These are phyloP conservation scores for Parnassius smintheus DNA, from an alignment of 2,888 invertebrate species.

Conservation along the genomic window DNA sequence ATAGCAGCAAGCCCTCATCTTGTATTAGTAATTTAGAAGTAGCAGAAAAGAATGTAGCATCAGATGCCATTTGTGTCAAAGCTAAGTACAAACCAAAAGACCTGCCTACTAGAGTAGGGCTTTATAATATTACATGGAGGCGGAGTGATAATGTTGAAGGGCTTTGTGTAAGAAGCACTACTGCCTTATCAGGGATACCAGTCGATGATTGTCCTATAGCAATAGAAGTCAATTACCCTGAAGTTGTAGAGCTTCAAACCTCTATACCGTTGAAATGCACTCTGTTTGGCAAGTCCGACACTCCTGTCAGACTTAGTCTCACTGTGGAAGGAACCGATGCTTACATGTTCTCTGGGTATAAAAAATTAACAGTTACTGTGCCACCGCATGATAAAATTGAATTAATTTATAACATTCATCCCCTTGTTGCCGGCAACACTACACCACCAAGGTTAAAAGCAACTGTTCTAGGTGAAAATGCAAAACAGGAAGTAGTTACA, in stretches of 20 bases:
- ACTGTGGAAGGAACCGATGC: constrained; percentile 92
- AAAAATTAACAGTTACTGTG: constrained; percentile 85
- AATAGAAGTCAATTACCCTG: constrained; percentile 84
- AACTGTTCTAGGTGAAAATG: constrained; percentile 66
- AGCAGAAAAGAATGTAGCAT: constrained; percentile 64
- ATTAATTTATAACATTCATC: constrained; percentile 89
- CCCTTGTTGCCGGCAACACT: constrained; percentile 88
- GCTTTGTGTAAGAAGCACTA: constrained; percentile 76
- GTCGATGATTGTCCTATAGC: constrained; percentile 83
- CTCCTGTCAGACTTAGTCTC: constrained; percentile 86
- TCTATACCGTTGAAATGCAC: constrained; percentile 86
- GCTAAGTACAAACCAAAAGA: constrained; percentile 70
- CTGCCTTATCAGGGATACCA: constrained; percentile 77
- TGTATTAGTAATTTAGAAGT: constrained; percentile 65
- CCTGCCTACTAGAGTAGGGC: constrained; percentile 62
- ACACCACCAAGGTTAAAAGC: constrained; percentile 83
- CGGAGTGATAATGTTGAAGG: constrained; percentile 49
- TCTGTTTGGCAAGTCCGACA: constrained; percentile 86
- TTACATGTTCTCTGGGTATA: constrained; percentile 97
- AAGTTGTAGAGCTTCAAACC: constrained; percentile 87
- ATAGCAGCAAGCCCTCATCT: constrained; percentile 54
- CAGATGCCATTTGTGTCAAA: constrained; percentile 68
- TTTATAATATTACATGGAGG: constrained; percentile 73
- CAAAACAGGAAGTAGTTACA: constrained; percentile 61
- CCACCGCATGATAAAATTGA: constrained; percentile 83